A percentile compares a stretch with the other conserved stretches of the same genome.
phyloP scores from a whole-genome alignment of 1,140 invertebrate genomes.

The Trissolcus basalis region DNA sequence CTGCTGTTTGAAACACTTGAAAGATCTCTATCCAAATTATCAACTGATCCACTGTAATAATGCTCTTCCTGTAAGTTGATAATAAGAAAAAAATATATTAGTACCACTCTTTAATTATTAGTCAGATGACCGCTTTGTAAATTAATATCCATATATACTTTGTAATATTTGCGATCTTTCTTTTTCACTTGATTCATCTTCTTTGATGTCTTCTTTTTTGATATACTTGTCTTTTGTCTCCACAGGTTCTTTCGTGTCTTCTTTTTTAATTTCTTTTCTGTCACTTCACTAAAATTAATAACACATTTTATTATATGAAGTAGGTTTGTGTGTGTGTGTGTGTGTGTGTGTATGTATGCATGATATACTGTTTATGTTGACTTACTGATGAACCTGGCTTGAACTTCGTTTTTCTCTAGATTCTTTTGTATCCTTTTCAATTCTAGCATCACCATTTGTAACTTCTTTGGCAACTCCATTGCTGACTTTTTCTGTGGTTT shows the following conservation, averaged over 20 bases:
- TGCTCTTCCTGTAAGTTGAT: constrained; percentile 74
- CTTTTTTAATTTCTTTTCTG: constrained; percentile 48
- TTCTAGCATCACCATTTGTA: constrained; percentile 68
- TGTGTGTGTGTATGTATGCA: background rate
- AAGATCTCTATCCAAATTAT: constrained; percentile 71
- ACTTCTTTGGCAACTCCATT: constrained; percentile 73
- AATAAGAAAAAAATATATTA: background rate
- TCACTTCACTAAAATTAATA: constrained; percentile 27
- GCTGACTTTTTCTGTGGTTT: constrained; percentile 68
- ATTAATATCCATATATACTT: constrained; percentile 23
- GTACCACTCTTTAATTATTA: constrained; percentile 2
- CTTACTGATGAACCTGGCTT: constrained; percentile 69
- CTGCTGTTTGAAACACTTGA: constrained; percentile 78
- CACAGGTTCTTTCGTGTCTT: constrained; percentile 33
- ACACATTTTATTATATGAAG: background rate
- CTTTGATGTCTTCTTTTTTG: constrained; percentile 48
- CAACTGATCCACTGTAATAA: constrained; percentile 71
- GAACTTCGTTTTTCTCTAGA: constrained; percentile 70
- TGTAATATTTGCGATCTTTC: constrained; percentile 47
- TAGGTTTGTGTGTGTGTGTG: background rate
- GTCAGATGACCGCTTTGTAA: too few relatives aligned
- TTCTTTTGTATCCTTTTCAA: constrained; percentile 74
- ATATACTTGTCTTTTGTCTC: constrained; percentile 48
- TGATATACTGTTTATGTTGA: constrained; percentile 21
- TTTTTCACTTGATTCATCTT: constrained; percentile 46